Conservation (phyloP, 2,888 invertebrate species). For the Arctia plantaginis region DNA sequence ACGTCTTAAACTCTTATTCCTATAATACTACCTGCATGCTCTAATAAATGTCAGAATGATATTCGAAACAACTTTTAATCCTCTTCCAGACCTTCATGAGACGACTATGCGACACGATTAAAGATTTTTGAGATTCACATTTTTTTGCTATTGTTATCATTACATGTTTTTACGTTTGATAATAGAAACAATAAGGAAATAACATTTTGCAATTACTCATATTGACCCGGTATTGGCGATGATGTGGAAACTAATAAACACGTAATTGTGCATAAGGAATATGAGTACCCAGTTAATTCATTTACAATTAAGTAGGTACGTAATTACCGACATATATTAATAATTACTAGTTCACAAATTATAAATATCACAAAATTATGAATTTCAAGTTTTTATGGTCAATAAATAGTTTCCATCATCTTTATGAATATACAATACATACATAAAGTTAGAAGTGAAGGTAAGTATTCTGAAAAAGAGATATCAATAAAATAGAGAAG, state of each 20-base stretch:
- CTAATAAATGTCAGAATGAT: background rate
- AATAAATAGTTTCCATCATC: background rate
- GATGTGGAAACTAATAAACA: background rate
- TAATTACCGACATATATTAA: background rate
- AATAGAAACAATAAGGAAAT: conserved; percentile 43
- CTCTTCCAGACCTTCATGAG: background rate
- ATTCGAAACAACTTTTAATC: background rate
- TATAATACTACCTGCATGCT: background rate
- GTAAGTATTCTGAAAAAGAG: no score
- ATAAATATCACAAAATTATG: background rate
- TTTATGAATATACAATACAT: background rate
- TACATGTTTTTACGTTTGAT: background rate
- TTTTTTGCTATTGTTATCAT: background rate
- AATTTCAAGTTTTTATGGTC: background rate
- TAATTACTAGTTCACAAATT: background rate
- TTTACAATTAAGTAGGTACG: background rate
- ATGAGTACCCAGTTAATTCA: background rate
- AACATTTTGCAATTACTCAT: conserved; percentile 16
- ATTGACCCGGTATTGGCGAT: background rate
- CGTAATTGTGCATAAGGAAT: background rate
- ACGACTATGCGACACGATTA: background rate
- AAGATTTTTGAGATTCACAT: background rate
- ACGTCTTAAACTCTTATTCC: background rate
- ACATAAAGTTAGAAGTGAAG: background rate
- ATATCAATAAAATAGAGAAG: background rate